phyloP scores from a whole-genome alignment of 2,113 vertebrate species.

The Periophthalmus modestus region DNA sequence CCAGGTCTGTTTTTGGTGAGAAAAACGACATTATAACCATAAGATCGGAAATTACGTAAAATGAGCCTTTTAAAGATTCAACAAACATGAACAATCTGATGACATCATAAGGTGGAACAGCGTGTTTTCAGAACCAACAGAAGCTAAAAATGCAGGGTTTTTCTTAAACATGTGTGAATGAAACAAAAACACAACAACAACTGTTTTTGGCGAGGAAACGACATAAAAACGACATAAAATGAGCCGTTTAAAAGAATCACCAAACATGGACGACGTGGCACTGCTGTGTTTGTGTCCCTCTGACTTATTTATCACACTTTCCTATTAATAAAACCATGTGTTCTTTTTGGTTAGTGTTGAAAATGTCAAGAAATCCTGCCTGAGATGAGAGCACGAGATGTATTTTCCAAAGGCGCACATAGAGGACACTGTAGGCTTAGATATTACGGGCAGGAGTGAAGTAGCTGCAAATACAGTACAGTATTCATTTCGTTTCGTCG shows the following conservation, averaged over 20 bases:
- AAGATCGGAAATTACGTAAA: no score
- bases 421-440: constrained; percentile 9
- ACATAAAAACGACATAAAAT: no score
- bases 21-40: no score
- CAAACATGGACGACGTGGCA: constrained; percentile 16
- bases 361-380: constrained; percentile 3
- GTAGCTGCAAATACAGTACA: background rate
- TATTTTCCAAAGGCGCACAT: constrained; percentile 7
- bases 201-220: no score
- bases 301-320: constrained; percentile 12
- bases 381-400: background rate
- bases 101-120: no score
- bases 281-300: constrained; percentile 1
- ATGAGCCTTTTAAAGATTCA: no score
- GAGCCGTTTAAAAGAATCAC: background rate
- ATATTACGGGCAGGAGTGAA: background rate
- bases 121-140: no score
- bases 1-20: no score
- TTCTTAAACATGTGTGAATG: no score
- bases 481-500: constrained; percentile 8
- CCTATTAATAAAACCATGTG: constrained; percentile 22
- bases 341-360: background rate
- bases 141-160: no score
- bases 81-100: no score
- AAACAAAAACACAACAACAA: no score